Conservation (phyloP, 2,113 vertebrate genomes). For the Pheucticus melanocephalus region DNA sequence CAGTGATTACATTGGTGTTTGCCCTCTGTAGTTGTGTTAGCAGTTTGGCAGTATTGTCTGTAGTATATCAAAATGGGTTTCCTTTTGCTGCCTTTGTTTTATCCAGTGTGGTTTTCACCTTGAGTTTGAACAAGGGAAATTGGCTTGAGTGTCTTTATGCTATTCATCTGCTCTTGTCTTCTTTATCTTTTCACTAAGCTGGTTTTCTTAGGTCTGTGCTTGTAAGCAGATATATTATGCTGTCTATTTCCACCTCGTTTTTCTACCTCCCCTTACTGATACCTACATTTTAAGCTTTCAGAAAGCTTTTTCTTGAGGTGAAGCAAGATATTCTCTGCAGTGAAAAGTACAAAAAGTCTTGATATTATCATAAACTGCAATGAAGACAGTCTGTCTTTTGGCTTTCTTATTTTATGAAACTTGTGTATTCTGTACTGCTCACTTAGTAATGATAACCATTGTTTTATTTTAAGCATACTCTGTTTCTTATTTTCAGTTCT, state of each 20-base stretch:
- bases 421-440: background rate
- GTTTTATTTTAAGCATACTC: background rate
- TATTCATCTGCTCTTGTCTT: background rate
- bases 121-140: background rate
- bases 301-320: background rate
- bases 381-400: background rate
- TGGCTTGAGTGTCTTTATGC: background rate
- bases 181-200: background rate
- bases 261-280: background rate
- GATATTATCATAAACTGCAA: background rate
- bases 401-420: background rate
- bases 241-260: background rate
- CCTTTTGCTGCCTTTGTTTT: background rate
- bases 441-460: background rate
- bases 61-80: background rate
- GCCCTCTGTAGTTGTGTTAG: fast-evolving
- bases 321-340: background rate
- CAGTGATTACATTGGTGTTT: background rate
- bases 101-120: background rate
- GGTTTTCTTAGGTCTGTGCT: background rate
- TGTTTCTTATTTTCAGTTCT: background rate
- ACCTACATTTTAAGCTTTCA: background rate
- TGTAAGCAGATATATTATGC: background rate
- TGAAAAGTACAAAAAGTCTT: background rate
- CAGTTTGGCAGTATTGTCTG: background rate